Evolutionary conservation across 2,113 vertebrate species (phyloP).

Genomic region (Leptosomus discolor): DNA sequence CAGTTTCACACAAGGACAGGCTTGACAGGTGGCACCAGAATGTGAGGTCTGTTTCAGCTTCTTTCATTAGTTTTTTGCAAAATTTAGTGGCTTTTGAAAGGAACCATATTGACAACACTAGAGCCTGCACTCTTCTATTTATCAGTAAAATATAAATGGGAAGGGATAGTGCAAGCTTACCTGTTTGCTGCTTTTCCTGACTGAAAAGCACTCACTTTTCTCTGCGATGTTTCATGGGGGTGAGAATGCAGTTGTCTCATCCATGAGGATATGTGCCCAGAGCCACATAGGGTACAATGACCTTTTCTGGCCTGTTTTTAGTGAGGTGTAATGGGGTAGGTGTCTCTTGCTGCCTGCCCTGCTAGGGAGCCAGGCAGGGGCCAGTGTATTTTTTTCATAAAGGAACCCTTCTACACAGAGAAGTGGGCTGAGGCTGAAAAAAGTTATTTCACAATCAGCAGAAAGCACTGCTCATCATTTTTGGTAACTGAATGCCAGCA

Average conservation of each 20-base stretch:
- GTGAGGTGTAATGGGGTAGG: not conserved
- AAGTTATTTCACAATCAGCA: not conserved
- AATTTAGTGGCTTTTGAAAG: constrained; percentile 59
- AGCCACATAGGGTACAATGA: not conserved
- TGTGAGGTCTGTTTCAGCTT: constrained; percentile 58
- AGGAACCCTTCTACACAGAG: not conserved
- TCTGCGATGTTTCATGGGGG: not conserved
- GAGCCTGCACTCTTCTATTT: not conserved
- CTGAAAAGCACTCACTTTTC: not conserved
- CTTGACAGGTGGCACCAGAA: constrained; percentile 65
- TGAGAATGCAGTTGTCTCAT: not conserved
- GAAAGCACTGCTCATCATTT: not conserved
- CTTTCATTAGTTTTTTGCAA: constrained; percentile 62
- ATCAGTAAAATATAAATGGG: not conserved
- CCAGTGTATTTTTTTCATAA: not conserved
- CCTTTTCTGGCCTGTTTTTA: not conserved
- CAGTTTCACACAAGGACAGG: constrained; percentile 62
- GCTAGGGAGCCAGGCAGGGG: not conserved
- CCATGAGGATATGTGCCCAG: not conserved
- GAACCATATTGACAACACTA: constrained; percentile 34
- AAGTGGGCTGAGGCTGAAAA: not conserved
- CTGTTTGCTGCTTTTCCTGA: not conserved
- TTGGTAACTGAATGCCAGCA: not conserved
- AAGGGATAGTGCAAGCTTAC: not conserved
- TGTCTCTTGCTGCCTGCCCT: not conserved